Evolutionary conservation across 2,888 invertebrate species (phyloP).

Genomic region (Hypena proboscidalis): DNA sequence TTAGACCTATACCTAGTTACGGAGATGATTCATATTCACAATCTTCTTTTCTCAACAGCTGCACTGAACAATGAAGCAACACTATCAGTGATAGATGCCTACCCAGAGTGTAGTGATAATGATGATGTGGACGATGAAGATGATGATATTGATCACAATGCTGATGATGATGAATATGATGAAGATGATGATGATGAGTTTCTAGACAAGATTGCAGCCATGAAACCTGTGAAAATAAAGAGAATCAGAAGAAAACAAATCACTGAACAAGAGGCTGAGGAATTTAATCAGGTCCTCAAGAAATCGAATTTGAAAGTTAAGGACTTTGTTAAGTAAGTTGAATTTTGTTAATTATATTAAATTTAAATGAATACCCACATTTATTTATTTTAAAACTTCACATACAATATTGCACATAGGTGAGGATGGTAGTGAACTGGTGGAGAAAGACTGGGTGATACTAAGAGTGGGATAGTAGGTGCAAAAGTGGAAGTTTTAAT

Average conservation of each 20-base stretch:
- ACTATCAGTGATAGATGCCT: conserved; percentile 51
- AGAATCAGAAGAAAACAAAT: conserved; percentile 54
- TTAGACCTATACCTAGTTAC: no score
- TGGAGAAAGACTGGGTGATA: no score
- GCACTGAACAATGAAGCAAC: conserved; percentile 56
- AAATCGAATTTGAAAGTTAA: conserved; percentile 67
- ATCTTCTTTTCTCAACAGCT: conserved; percentile 50
- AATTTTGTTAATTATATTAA: background rate
- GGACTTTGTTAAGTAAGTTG: conserved; percentile 64
- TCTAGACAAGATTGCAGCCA: conserved; percentile 63
- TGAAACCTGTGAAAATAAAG: conserved; percentile 63
- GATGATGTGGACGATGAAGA: conserved; percentile 22
- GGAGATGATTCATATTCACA: no score
- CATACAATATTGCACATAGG: no score
- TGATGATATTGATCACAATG: conserved; percentile 24
- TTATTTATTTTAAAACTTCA: no score
- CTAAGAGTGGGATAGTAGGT: no score
- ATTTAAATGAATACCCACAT: background rate
- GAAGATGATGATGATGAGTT: conserved; percentile 57
- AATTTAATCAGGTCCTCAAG: conserved; percentile 63
- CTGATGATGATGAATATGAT: conserved; percentile 37
- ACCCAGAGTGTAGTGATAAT: conserved; percentile 34
- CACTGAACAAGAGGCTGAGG: conserved; percentile 53
- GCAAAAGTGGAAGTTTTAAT: no score
- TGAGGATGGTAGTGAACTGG: no score